Evolutionary conservation across 2,797 vertebrate species (phyloP).

Genomic region (Eremophila alpestris): DNA sequence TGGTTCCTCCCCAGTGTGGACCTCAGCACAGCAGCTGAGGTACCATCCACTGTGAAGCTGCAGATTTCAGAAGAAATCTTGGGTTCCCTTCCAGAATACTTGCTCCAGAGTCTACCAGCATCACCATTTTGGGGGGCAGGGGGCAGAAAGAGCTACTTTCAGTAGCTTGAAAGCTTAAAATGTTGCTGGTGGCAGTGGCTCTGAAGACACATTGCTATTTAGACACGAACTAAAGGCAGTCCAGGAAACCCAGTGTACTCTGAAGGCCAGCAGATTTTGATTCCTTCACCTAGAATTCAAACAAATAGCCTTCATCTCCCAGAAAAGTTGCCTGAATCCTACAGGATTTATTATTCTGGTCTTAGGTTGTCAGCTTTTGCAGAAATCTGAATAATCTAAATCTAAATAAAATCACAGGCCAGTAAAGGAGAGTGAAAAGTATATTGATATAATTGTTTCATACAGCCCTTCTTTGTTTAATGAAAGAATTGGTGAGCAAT

Average conservation of each 20-base stretch:
- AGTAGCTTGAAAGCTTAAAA: background rate
- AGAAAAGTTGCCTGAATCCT: background rate
- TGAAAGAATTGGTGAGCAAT: background rate
- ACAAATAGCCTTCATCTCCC: background rate
- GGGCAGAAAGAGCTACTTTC: background rate
- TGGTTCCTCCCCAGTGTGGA: background rate
- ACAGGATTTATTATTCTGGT: background rate
- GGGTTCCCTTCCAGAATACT: background rate
- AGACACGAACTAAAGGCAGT: background rate
- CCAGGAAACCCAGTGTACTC: background rate
- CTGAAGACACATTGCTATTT: background rate
- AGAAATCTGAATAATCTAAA: background rate
- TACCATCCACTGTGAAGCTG: background rate
- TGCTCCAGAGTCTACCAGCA: background rate
- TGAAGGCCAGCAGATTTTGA: background rate
- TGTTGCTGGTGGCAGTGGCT: background rate
- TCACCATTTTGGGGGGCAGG: background rate
- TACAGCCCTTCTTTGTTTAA: background rate
- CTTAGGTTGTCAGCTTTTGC: background rate
- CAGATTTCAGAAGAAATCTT: background rate
- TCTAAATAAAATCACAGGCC: background rate
- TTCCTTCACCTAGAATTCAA: background rate
- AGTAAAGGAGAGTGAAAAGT: background rate
- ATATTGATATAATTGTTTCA: background rate
- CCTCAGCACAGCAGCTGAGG: background rate